Conservation (phyloP, 2,888 invertebrate genomes). For the Andrena flavipes region DNA sequence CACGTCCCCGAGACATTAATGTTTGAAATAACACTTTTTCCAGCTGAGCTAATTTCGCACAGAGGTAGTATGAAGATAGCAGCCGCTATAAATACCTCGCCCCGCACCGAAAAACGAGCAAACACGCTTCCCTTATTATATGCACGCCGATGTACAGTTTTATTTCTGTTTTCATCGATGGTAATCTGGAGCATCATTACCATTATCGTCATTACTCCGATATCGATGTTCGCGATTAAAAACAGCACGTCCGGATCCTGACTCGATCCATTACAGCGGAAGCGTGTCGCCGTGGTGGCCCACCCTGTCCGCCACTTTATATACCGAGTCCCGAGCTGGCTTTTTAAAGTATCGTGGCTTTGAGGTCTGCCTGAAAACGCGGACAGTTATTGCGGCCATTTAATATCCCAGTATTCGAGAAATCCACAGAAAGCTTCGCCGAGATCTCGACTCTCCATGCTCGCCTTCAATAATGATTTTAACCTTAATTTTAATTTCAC, state of each 20-base stretch:
- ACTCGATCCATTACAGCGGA: slow-evolving; percentile 37
- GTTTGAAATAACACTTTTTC: slow-evolving; percentile 32
- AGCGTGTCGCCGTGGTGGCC: slow-evolving; percentile 32
- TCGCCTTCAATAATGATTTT: too few species aligned
- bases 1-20: slow-evolving; percentile 16
- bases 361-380: too few species aligned
- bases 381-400: background rate
- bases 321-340: background rate
- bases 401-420: background rate
- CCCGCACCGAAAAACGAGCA: slow-evolving; percentile 37
- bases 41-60: background rate
- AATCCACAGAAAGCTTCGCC: too few species aligned
- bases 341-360: background rate
- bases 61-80: background rate
- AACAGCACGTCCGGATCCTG: slow-evolving; percentile 12
- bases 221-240: slow-evolving; percentile 26
- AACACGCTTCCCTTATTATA: slow-evolving; percentile 41
- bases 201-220: slow-evolving; percentile 47
- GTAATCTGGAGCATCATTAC: slow-evolving; percentile 48
- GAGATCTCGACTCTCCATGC: too few species aligned
- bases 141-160: slow-evolving; percentile 27
- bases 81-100: slow-evolving; percentile 40
- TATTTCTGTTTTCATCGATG: slow-evolving; percentile 48
- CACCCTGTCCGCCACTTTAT: slow-evolving; percentile 1
- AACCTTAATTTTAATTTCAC: too few species aligned